Evolutionary conservation across 2,888 invertebrate genomes (phyloP), one percentile per base, ranked within the genome.

Genomic region (Hemithea aestivaria): DNA sequence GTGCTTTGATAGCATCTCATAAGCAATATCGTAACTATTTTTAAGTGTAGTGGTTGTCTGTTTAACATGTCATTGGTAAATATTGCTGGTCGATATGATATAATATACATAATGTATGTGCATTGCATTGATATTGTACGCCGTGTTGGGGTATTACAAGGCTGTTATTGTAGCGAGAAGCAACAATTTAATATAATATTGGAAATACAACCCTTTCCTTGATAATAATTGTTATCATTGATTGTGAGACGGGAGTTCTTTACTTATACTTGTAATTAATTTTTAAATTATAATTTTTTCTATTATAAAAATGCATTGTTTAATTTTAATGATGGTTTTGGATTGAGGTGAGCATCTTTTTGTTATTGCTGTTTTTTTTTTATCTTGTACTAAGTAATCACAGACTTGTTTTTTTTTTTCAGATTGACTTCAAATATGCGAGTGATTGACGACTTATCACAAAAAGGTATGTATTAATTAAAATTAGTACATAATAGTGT

Each of bases 201-300:
- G 48, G 47, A 48, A 50, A 45, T 46, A 44, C 41, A 44, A 56
- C 48, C 41, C 50, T 57, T 53, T 56, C 48, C 48, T 53, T 47
- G 48, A 38, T 48, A 50, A 48, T 53, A 57, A 62, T 62, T 66
- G 62, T 69, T 66, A 65, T 66, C 58, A 60, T 55, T 48, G 51
- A 62, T 67, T 63, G 65, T 58, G 66, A 66, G 62, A 56, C 62
- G 58, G 66, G 61, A 66, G 60, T 56, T 61, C 71, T 73, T 81
- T 77, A 75, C 68, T 76, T 80, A 70, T 80, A 82, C 69, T 73
- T 83, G 82, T 85, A 87, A 85, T 84, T 84, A 82, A 80, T 87
- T 83, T 42, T 84, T 85, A 84, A 85, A 87, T 85, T 87, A 87
- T 87, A 87, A 82, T 85, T 85, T n/a, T 84, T 87, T 85, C 77